Percentiles rank a stretch among this genome's conserved stretches.
Evolutionary conservation across 2,797 vertebrate genomes (phyloP).

Genomic region (Brachymystax lenok): DNA sequence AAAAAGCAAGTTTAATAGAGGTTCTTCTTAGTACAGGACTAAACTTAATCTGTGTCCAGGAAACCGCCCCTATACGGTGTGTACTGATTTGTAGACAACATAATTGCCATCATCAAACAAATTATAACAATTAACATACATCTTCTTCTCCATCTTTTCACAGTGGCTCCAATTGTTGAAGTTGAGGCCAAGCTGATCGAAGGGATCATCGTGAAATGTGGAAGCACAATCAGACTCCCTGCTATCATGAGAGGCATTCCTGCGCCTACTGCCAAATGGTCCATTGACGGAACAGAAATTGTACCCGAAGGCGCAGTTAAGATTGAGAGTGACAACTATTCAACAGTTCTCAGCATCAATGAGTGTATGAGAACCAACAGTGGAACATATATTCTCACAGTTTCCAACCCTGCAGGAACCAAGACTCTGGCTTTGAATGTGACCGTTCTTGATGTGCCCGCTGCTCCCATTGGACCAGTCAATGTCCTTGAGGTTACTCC

Average conservation of each 20-base stretch:
- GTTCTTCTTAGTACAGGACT: too few relatives aligned
- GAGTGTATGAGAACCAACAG: constrained; percentile 92
- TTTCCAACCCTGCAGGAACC: constrained; percentile 91
- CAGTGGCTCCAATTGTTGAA: constrained; percentile 91
- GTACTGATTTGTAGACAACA: not conserved
- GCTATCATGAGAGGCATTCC: constrained; percentile 97
- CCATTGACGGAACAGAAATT: constrained; percentile 87
- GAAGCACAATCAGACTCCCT: constrained; percentile 92
- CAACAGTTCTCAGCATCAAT: constrained; percentile 91
- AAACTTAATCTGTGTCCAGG: too few relatives aligned
- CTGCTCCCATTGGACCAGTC: constrained; percentile 93
- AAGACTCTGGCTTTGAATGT: constrained; percentile 90
- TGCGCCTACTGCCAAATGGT: constrained; percentile 91
- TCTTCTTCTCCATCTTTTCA: constrained; percentile 35
- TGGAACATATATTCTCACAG: constrained; percentile 93
- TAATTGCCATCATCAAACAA: not conserved
- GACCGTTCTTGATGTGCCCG: constrained; percentile 96
- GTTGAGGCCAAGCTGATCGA: constrained; percentile 95
- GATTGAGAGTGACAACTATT: constrained; percentile 92
- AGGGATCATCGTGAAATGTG: constrained; percentile 95
- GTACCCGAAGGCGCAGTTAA: constrained; percentile 85
- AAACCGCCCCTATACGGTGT: not conserved
- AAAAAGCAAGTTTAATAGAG: too few relatives aligned
- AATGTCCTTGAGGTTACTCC: constrained; percentile 94
- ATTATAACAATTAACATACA: not conserved